Base-by-base conservation (phyloP, 2,888 invertebrate species). In the Eulithis testata region DNA sequence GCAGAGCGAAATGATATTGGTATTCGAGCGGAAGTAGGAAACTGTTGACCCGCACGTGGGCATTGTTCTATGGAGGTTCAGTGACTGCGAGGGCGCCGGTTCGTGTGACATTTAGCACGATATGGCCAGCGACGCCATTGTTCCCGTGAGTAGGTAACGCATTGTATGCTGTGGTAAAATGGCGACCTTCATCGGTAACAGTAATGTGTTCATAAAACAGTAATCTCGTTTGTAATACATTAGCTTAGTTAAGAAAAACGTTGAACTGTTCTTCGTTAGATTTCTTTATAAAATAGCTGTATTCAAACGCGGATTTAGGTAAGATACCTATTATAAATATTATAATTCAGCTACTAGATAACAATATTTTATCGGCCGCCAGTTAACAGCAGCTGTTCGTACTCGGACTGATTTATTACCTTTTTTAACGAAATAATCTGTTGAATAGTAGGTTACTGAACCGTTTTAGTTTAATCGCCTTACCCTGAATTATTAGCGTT, bases 31-130 rank as follows among this genome's bases (percentile, higher is more conserved):
- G 85, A 89, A 87, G 79, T 72, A 77, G 84, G 85, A 85, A 87
- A 78, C 78, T 83, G 82, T 86, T 86, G 85, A 85, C 81, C 84
- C 71, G 78, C 80, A 81, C 82, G 79, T 80, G 76, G 75, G 79
- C 78, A 90, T 89, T 90, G 88, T 90, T 87, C 79, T 82, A 80
- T 73, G 69, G 75, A 86, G 80, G 90, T 88, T 90, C 87, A 89
- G 72, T 88, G 89, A 89, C 90, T 87, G 73, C 66, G 67, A 80
- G 72, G 79, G 80, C 81, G 80, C 79, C 76, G 81, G 84, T 79
- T 80, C 79, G 80, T 81, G 78, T 84, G 82, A 82, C 78, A 80
- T 82, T 85, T 84, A 74, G 82, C 82, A 78, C 82, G 80, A 84
- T 85, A 86, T 83, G 80, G 77, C 76, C 71, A 73, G 76, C 75